phyloP scores from a whole-genome alignment of 2,797 vertebrate genomes.

The Pelochelys cantorii region DNA sequence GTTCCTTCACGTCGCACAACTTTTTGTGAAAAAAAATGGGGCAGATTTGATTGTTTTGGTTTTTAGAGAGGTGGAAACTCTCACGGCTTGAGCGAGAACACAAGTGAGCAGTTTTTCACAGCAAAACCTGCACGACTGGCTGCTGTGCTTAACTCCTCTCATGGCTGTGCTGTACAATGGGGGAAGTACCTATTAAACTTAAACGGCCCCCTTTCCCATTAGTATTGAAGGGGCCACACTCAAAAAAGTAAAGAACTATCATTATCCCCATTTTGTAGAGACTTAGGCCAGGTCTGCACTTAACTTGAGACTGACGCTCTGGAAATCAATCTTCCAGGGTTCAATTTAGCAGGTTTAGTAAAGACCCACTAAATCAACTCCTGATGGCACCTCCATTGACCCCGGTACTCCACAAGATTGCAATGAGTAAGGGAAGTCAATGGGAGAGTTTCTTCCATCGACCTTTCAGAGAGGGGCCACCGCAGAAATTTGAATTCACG shows the following conservation, averaged over 20 bases:
- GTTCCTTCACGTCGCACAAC: slow-evolving; percentile 43
- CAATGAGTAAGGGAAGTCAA: too few species aligned
- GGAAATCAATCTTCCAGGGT: too few species aligned
- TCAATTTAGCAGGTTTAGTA: too few species aligned
- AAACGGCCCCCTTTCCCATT: neutral
- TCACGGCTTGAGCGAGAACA: neutral
- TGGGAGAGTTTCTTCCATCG: too few species aligned
- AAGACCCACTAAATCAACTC: too few species aligned
- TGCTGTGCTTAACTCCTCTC: neutral
- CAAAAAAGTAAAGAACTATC: too few species aligned
- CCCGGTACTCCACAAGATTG: too few species aligned
- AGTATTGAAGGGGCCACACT: neutral
- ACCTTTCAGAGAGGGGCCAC: too few species aligned
- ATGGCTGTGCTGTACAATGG: accelerated
- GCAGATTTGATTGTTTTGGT: neutral
- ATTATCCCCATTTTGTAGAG: neutral
- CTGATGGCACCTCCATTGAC: too few species aligned
- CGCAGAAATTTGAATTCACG: too few species aligned
- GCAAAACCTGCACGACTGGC: neutral
- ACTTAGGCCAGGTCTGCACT: too few species aligned
- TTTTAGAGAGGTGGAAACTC: slow-evolving; percentile 26
- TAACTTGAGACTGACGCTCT: too few species aligned
- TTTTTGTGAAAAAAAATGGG: slow-evolving; percentile 56
- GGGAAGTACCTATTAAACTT: neutral
- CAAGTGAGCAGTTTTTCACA: neutral